A percentile compares a stretch with the other conserved stretches of the same genome.
Conservation (phyloP, 1,140 invertebrate genomes). For the Dolichoris vasculosae region DNA sequence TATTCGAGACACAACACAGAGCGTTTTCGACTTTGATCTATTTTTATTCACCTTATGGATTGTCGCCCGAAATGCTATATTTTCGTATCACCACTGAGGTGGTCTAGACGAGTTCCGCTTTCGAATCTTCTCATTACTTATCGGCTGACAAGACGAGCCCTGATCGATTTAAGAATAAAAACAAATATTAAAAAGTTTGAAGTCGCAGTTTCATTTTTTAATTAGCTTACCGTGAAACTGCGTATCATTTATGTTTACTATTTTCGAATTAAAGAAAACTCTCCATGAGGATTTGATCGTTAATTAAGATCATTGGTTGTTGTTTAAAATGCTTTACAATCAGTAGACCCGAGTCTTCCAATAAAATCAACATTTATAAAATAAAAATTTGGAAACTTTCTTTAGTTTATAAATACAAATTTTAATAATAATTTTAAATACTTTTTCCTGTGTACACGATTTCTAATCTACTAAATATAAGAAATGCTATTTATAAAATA, state of each 20-base stretch:
- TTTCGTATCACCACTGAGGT: conserved; percentile 11
- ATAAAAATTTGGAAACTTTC: too few species aligned
- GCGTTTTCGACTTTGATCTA: conserved; percentile 43
- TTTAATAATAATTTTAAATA: too few species aligned
- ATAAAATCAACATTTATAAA: too few species aligned
- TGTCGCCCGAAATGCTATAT: conserved; percentile 29
- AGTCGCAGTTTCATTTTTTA: neutral
- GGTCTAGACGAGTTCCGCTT: conserved; percentile 41
- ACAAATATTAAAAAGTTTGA: neutral
- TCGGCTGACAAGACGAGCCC: neutral
- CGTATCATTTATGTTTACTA: neutral
- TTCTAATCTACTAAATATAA: too few species aligned
- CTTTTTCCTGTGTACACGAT: too few species aligned
- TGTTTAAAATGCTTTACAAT: too few species aligned
- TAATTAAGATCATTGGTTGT: too few species aligned
- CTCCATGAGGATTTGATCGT: too few species aligned
- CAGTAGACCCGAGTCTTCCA: too few species aligned
- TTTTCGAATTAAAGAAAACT: neutral
- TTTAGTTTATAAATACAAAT: too few species aligned
- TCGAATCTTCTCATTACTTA: conserved; percentile 47
- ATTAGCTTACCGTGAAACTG: neutral
- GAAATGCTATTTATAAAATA: too few species aligned
- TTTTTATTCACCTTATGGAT: conserved; percentile 35
- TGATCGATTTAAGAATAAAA: conserved; percentile 32
- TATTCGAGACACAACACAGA: conserved; percentile 38